Base-by-base conservation (phyloP, 2,113 vertebrate species). In the Psilopsiagon aymara region DNA sequence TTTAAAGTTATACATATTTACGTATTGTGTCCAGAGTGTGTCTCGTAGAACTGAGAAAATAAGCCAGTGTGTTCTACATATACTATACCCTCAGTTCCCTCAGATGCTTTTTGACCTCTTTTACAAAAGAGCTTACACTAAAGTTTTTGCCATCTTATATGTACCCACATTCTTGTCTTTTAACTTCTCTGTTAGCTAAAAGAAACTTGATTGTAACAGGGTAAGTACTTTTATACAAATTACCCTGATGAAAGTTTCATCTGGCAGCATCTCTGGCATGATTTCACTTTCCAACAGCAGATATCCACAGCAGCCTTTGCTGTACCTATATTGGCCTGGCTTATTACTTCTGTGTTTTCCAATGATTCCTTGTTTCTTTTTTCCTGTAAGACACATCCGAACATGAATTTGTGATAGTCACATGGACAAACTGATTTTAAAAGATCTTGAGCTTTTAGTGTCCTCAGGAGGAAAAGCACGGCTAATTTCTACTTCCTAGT, bases 1-100 rank as follows among this genome's bases (percentile, higher is more conserved):
- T 96, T 94, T 85, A 69, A 95, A 96, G 82, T 71, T n/a, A 77
- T 76, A 29, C 17, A 2, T 96, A 83, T 95, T 94, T 96, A 86
- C 82, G 53, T 88, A 74, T 23, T 57, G 43, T 88, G 37, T 93
- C 55, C 64, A 66, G 59, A 73, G 31, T 68, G 37, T 84, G 91
- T 94, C 47, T 95, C 62, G 24, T 69, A 49, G n/a, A 89, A 82
- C 29, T 73, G 63, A 74, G 63, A 85, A 91, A 55, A 92, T 76
- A 91, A 91, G 51, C 11, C 17, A 79, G 12, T 49, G 6, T 79
- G 62, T 41, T 79, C 28, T 70, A 14, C 18, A 6, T 62, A 31
- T 8, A 12, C 8, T 28, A 4, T 37, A 47, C 9, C 16, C 5
- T 8, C 70, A 62, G 7, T 79, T 85, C 63, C 37, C 63, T 84